Evolutionary conservation across 1,140 invertebrate species (phyloP), one percentile per base, ranked within the genome.

Genomic region (Branchinecta lindahli): DNA sequence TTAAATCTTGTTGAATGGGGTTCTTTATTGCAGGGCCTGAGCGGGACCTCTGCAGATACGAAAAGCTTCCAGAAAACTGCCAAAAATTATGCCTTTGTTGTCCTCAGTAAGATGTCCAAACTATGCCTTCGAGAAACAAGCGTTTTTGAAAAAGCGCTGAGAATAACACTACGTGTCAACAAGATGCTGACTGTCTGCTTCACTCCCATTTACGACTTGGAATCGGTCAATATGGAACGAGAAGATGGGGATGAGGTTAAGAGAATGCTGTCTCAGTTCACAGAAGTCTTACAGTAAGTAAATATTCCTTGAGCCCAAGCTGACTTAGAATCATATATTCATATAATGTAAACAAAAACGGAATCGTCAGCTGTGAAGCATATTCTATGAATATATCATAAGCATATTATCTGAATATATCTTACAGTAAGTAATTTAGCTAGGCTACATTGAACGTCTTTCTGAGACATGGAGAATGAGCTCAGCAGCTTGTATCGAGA

Each of bases 191-290:
- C 18, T 15, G 18, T 12, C 12, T 61, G 52, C 18, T 61, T 61
- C 18, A 20, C 52, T 12, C 52, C 52, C 52, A 61, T 61, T 15
- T 61, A 15, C 18, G 18, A 61, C 18, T 15, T 61, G 12, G 12
- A 61, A 61, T 15, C 12, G 12, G 18, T 61, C 12, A 61, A 12
- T 61, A 20, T 61, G 52, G 52, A 61, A 20, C 12, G 52, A 15
- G 52, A 61, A 61, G 52, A 61, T 61, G 52, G 12, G 12, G 52
- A 61, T 61, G 52, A 61, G 12, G 52, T 61, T 12, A 61, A 61
- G 52, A 61, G 18, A 6, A 61, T 61, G 12, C 12, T 61, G 18
- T 15, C 52, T 61, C 52, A 61, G 18, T 61, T 61, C 18, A 15
- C 52, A 4, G 52, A 61, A 61, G 52, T 61, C 18, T 20, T 61